These are phyloP conservation scores for Poecile montanus DNA, from an alignment of 2,797 vertebrate genomes.

Conservation along the genomic window DNA sequence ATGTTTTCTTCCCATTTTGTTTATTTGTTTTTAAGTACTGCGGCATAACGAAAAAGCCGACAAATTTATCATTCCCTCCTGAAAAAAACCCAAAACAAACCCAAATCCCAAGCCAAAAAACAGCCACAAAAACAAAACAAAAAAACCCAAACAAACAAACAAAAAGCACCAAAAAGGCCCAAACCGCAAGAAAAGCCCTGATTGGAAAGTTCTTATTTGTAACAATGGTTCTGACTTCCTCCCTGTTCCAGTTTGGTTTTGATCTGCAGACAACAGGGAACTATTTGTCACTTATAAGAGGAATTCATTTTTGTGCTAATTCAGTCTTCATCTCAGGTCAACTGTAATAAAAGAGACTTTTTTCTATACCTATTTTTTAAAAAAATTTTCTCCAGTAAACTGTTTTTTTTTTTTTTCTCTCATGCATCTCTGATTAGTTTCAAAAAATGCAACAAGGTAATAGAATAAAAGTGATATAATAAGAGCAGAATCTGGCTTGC, in stretches of 20 bases:
- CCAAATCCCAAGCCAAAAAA: not conserved
- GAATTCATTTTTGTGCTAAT: not conserved
- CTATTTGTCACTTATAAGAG: not conserved
- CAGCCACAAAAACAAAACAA: not conserved
- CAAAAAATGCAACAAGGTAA: not conserved
- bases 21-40: not conserved
- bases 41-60: not conserved
- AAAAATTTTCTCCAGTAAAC: not conserved
- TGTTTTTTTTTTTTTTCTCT: not conserved
- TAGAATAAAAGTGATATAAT: not conserved
- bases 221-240: not conserved
- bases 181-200: not conserved
- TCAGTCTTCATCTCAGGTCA: not conserved
- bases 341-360: not conserved
- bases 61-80: not conserved
- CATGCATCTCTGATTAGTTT: not conserved
- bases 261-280: not conserved
- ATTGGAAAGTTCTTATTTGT: not conserved
- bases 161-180: not conserved
- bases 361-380: not conserved
- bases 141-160: not conserved
- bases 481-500: not conserved
- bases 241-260: not conserved
- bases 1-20: not conserved
- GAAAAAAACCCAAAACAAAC: not conserved